Percentiles rank a stretch among this genome's conserved stretches.
These are phyloP conservation scores for Melolontha melolontha DNA, from an alignment of 2,888 invertebrate species.

Conservation along the genomic window DNA sequence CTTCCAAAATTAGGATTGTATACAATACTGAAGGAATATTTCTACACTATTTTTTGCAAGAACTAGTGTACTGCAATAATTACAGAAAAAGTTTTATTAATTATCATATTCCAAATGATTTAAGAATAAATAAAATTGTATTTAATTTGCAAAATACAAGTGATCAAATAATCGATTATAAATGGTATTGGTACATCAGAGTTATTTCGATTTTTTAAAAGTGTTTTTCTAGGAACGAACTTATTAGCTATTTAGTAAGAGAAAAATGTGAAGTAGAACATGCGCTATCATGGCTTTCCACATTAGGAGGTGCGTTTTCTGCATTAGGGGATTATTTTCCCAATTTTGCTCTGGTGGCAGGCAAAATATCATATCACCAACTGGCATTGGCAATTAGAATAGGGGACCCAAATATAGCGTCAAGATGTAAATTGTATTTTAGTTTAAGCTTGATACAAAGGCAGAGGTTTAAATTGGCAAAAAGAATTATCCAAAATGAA, in stretches of 20 bases:
- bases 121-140: conserved; percentile 19
- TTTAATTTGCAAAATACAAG: conserved; percentile 36
- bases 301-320: conserved; percentile 96
- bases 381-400: conserved; percentile 82
- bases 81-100: conserved; percentile 45
- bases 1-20: conserved; percentile 12
- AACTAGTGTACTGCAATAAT: conserved; percentile 46
- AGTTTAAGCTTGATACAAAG: conserved; percentile 90
- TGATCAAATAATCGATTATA: conserved; percentile 74
- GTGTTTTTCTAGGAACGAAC: conserved; percentile 66
- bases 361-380: conserved; percentile 87
- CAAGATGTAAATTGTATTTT: conserved; percentile 87
- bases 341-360: conserved; percentile 87
- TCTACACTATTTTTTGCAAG: conserved; percentile 58
- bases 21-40: conserved; percentile 55
- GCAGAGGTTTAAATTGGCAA: conserved; percentile 74
- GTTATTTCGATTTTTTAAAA: conserved; percentile 16
- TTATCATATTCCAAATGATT: conserved; percentile 6
- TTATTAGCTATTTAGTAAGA: conserved; percentile 67
- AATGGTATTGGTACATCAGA: conserved; percentile 69
- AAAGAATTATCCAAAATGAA: conserved; percentile 71
- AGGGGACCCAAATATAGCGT: conserved; percentile 84
- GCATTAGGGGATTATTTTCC: conserved; percentile 90
- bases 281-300: conserved; percentile 94
- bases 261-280: conserved; percentile 83